phyloP scores from a whole-genome alignment of 2,888 invertebrate genomes.

The Synanthedon tipuliformis region DNA sequence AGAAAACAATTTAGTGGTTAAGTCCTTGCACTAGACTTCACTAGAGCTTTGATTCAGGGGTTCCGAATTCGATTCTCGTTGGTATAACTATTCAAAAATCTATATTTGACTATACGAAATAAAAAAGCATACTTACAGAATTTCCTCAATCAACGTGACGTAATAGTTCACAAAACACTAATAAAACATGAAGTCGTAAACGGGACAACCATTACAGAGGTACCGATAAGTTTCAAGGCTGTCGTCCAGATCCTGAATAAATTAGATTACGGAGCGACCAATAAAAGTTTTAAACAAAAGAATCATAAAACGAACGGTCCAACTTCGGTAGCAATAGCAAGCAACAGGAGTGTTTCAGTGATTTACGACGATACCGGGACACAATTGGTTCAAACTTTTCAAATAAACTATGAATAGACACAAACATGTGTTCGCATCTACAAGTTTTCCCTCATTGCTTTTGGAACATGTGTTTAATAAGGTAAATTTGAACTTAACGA shows the following conservation, averaged over 20 bases:
- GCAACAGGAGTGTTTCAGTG: constrained; percentile 58
- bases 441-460: constrained; percentile 8
- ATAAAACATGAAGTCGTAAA: constrained; percentile 39
- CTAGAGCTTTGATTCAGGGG: too few relatives aligned
- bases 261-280: constrained; percentile 64
- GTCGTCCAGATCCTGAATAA: constrained; percentile 55
- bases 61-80: too few relatives aligned
- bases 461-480: constrained; percentile 15
- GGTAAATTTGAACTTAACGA: constrained; percentile 2
- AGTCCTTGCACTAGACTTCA: too few relatives aligned
- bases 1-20: too few relatives aligned
- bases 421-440: constrained; percentile 41
- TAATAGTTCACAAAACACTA: constrained; percentile 29
- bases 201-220: constrained; percentile 36
- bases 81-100: too few relatives aligned
- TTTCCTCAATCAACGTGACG: constrained; percentile 14
- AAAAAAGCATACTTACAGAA: constrained; percentile 1
- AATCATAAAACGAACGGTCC: constrained; percentile 62
- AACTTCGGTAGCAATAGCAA: constrained; percentile 59
- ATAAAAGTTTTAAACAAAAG: constrained; percentile 70
- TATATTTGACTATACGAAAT: neutral
- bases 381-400: constrained; percentile 56
- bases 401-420: constrained; percentile 58
- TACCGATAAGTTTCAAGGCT: constrained; percentile 50
- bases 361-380: constrained; percentile 57